Percentiles rank a stretch among this genome's conserved stretches.
Conservation (phyloP, 2,797 vertebrate genomes). For the Zenarchopterus dispar region DNA sequence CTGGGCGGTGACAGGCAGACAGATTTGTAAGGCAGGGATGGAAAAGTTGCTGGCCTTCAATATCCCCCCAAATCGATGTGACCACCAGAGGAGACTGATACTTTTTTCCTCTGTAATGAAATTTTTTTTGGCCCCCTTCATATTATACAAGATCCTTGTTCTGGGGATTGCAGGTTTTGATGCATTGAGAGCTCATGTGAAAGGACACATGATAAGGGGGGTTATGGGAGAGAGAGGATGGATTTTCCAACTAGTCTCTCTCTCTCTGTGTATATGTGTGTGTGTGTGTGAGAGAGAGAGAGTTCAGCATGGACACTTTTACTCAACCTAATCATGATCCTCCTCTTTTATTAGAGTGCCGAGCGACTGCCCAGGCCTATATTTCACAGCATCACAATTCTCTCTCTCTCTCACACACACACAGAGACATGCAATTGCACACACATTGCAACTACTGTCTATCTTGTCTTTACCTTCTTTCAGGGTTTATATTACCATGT, state of each 20-base stretch:
- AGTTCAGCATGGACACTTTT: slow-evolving; percentile 34
- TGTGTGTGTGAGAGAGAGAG: slow-evolving; percentile 10
- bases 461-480: slow-evolving; percentile 31
- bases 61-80: slow-evolving; percentile 63
- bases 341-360: slow-evolving; percentile 57
- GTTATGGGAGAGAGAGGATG: slow-evolving; percentile 5
- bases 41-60: slow-evolving; percentile 60
- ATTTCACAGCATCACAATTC: slow-evolving; percentile 47
- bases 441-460: slow-evolving; percentile 1
- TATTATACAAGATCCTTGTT: slow-evolving; percentile 55
- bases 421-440: not conserved
- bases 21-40: slow-evolving; percentile 39
- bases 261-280: slow-evolving; percentile 25
- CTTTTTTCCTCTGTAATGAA: slow-evolving; percentile 62
- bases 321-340: slow-evolving; percentile 66
- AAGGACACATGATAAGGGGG: slow-evolving; percentile 62
- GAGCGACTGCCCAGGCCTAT: slow-evolving; percentile 55
- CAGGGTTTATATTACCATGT: slow-evolving; percentile 53
- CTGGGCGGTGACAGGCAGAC: slow-evolving; percentile 48
- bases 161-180: slow-evolving; percentile 66
- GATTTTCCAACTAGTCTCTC: slow-evolving; percentile 15
- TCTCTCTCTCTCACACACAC: slow-evolving; percentile 15
- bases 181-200: slow-evolving; percentile 78
- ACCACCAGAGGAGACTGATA: slow-evolving; percentile 50
- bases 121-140: slow-evolving; percentile 56